Evolutionary conservation across 1,140 invertebrate species (phyloP).

Genomic region (Sitophilus oryzae): DNA sequence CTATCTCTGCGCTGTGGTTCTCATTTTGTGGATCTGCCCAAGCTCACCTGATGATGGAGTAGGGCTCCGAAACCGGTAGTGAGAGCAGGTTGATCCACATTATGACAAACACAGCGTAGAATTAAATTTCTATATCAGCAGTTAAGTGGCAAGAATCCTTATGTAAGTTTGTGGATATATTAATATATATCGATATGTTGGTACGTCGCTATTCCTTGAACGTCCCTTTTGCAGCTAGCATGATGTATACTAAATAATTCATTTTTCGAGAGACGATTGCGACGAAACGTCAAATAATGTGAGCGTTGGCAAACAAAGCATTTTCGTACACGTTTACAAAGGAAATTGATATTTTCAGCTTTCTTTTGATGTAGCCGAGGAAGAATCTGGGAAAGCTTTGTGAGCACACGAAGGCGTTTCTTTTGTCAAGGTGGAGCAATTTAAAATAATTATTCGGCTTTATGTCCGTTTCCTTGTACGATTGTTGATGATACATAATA

Average conservation of each 20-base stretch:
- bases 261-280: constrained; percentile 26
- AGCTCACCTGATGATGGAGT: no score
- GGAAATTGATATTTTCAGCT: constrained; percentile 26
- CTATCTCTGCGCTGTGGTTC: no score
- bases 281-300: constrained; percentile 21
- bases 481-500: constrained; percentile 20
- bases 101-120: no score
- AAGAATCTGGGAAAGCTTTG: constrained; percentile 20
- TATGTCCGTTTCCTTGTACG: constrained; percentile 9
- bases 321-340: constrained; percentile 25
- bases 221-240: constrained; percentile 2
- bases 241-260: constrained; percentile 27
- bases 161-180: no score
- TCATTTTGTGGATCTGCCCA: no score
- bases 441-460: constrained; percentile 20
- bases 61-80: no score
- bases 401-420: constrained; percentile 12
- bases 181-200: no score
- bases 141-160: no score
- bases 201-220: no score
- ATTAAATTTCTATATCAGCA: no score
- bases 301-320: constrained; percentile 21
- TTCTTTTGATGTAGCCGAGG: constrained; percentile 20
- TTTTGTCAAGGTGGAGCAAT: constrained; percentile 21
- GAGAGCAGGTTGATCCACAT: no score